Conservation (phyloP, 2,797 vertebrate species). For the Aldrovandia affinis region DNA sequence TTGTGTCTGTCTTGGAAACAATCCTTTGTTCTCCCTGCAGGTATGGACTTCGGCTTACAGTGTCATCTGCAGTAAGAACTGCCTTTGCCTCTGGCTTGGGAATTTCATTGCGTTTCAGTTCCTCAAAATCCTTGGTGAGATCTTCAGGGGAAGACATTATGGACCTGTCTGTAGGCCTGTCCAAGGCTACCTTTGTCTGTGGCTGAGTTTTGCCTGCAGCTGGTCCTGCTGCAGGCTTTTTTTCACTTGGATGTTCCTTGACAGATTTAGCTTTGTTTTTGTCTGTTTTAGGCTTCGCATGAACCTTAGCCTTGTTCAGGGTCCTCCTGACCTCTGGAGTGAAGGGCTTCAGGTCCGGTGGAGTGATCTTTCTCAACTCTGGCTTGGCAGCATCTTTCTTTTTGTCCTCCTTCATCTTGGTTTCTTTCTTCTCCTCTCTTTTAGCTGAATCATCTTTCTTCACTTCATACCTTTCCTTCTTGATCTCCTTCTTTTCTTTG, state of each 20-base stretch:
- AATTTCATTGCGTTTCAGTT: slow-evolving; percentile 81
- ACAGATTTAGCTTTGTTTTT: slow-evolving; percentile 78
- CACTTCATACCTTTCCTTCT: slow-evolving; percentile 84
- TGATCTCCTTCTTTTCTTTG: slow-evolving; percentile 94
- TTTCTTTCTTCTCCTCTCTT: slow-evolving; percentile 91
- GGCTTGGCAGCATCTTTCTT: slow-evolving; percentile 86
- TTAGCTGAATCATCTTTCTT: slow-evolving; percentile 83
- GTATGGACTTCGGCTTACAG: slow-evolving; percentile 48
- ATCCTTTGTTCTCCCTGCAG: slow-evolving; percentile 31
- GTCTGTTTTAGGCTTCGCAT: slow-evolving; percentile 84
- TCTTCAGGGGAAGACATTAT: slow-evolving; percentile 93
- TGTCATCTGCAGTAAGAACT: slow-evolving; percentile 32
- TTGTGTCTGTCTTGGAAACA: slow-evolving; percentile 56
- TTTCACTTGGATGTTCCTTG: slow-evolving; percentile 78
- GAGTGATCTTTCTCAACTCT: slow-evolving; percentile 88
- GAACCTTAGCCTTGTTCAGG: slow-evolving; percentile 90
- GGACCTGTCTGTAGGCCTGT: slow-evolving; percentile 81
- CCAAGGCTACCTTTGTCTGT: slow-evolving; percentile 59
- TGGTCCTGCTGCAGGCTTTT: slow-evolving; percentile 69
- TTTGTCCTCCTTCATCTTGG: slow-evolving; percentile 87
- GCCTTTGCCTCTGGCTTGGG: slow-evolving; percentile 38
- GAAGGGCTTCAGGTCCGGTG: slow-evolving; percentile 93
- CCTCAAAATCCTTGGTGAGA: slow-evolving; percentile 95
- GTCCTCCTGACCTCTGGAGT: slow-evolving; percentile 97
- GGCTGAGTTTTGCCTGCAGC: slow-evolving; percentile 46